Percentiles rank a stretch among this genome's conserved stretches.
Conservation (phyloP, 2,888 invertebrate species). For the Nymphalis c-album region DNA sequence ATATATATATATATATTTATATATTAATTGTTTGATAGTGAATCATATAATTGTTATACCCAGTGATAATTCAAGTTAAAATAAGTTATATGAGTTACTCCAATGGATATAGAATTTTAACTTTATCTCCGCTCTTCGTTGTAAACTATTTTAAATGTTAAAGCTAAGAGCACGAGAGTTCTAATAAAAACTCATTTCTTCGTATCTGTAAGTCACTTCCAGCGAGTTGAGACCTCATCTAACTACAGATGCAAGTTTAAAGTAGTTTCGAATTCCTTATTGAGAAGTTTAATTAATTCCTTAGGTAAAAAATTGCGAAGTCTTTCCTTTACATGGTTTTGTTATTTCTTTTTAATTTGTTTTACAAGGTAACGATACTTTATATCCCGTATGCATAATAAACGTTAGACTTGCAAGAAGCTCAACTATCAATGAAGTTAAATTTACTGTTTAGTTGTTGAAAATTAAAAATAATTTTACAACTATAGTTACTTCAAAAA, state of each 20-base stretch:
- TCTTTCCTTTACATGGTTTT: too few relatives aligned
- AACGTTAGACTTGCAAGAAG: too few relatives aligned
- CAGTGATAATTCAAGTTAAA: too few relatives aligned
- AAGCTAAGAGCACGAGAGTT: not conserved
- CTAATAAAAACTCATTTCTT: slow-evolving; percentile 3
- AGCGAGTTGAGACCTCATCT: slow-evolving; percentile 32
- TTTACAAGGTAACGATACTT: not conserved
- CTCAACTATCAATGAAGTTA: too few relatives aligned
- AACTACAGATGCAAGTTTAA: slow-evolving; percentile 41
- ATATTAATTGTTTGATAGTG: too few relatives aligned
- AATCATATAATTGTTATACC: too few relatives aligned
- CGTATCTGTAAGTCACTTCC: slow-evolving; percentile 18
- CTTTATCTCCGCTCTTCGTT: not conserved
- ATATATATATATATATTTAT: too few relatives aligned
- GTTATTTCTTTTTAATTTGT: not conserved
- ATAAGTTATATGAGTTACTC: not conserved
- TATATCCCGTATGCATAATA: too few relatives aligned
- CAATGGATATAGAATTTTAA: not conserved
- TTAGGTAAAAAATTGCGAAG: slow-evolving; percentile 25
- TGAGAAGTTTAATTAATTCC: slow-evolving; percentile 43
- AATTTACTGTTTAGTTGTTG: too few relatives aligned
- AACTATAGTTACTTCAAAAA: too few relatives aligned
- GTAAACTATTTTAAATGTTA: slow-evolving; percentile 5
- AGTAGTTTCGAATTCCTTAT: slow-evolving; percentile 37
- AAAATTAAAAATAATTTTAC: too few relatives aligned